These are phyloP conservation scores for Epinephelus fuscoguttatus DNA, from an alignment of 2,113 vertebrate species.

Conservation along the genomic window DNA sequence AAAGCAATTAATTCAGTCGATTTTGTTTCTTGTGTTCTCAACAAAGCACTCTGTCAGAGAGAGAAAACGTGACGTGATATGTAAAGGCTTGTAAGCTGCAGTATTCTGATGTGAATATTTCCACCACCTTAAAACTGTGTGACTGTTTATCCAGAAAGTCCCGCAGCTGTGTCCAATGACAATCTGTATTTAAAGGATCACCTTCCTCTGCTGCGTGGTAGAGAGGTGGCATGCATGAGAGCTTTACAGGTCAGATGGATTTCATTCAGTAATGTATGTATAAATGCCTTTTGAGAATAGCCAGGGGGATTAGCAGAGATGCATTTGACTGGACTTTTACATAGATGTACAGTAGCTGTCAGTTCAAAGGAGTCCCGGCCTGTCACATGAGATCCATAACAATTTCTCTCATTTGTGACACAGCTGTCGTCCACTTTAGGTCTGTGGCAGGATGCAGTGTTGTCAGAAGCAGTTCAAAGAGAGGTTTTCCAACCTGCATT, in stretches of 20 bases:
- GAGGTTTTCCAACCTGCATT: not conserved
- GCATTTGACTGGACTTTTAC: conserved; percentile 31
- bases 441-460: not conserved
- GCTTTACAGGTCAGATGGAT: conserved; percentile 62
- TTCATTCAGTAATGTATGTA: conserved; percentile 67
- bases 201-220: conserved; percentile 16
- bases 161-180: conserved; percentile 15
- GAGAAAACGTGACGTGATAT: not conserved
- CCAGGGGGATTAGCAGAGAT: conserved; percentile 56
- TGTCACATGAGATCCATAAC: conserved; percentile 8
- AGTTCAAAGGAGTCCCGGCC: not conserved
- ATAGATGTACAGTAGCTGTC: conserved; percentile 15
- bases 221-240: conserved; percentile 31
- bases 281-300: conserved; percentile 51
- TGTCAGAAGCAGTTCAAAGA: not conserved
- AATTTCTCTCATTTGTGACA: not conserved
- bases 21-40: not conserved
- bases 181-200: conserved; percentile 15
- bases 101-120: not conserved
- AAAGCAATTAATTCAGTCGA: not conserved
- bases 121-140: not conserved
- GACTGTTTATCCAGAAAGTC: not conserved
- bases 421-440: conserved; percentile 15
- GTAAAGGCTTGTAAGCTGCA: no score
- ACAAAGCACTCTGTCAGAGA: not conserved